These are phyloP conservation scores for Stenodera caucasica DNA, from an alignment of 2,888 invertebrate species.

Conservation along the genomic window DNA sequence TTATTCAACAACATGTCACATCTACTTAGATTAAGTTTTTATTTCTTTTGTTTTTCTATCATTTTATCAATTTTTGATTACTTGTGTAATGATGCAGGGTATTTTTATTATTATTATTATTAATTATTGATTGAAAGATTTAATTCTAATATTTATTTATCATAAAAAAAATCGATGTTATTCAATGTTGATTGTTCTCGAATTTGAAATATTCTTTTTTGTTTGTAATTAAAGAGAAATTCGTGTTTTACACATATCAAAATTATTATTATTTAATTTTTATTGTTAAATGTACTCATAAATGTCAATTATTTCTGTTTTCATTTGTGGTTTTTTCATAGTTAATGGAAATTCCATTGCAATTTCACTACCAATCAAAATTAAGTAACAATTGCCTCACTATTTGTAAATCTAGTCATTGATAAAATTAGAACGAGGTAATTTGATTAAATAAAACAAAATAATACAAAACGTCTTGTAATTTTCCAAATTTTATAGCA, in stretches of 20 bases:
- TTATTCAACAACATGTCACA: constrained; percentile 68
- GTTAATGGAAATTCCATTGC: neutral
- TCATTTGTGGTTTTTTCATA: neutral
- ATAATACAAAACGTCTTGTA: neutral
- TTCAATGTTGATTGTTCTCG: neutral
- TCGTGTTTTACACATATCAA: neutral
- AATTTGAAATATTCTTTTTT: neutral
- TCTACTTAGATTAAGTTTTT: constrained; percentile 63
- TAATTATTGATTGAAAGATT: neutral
- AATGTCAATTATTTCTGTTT: neutral
- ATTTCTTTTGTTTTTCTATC: neutral
- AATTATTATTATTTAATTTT: neutral
- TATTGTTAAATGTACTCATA: neutral
- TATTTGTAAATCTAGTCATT: neutral
- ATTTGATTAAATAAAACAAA: neutral
- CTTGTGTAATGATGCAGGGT: constrained; percentile 24
- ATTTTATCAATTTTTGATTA: neutral
- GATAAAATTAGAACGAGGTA: neutral
- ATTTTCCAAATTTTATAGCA: neutral
- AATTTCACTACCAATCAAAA: no score
- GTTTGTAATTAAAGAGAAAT: neutral
- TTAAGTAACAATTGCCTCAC: neutral
- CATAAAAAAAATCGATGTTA: neutral
- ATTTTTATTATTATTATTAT: constrained; percentile 4
- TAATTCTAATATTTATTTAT: neutral